phyloP scores from a whole-genome alignment of 2,797 vertebrate species.

The Muscicapa comitata region DNA sequence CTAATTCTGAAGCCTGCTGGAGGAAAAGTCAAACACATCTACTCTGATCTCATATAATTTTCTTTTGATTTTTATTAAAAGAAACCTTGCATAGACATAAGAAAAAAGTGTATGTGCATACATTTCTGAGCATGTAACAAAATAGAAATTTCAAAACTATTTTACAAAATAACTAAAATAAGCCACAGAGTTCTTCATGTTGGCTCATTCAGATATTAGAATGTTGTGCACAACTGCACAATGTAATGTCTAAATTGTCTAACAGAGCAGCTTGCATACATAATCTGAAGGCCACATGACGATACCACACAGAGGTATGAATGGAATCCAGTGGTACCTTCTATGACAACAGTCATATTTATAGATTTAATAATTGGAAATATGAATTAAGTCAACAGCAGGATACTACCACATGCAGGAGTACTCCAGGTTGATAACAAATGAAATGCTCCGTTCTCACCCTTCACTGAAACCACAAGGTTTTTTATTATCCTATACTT shows the following conservation, averaged over 20 bases:
- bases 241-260: background rate
- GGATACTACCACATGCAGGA: background rate
- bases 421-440: background rate
- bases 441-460: background rate
- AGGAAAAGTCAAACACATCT: background rate
- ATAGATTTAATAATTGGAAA: background rate
- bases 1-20: background rate
- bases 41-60: background rate
- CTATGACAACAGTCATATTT: background rate
- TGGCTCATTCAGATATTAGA: background rate
- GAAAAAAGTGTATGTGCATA: accelerated
- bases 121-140: background rate
- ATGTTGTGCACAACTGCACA: background rate
- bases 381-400: background rate
- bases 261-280: background rate
- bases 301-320: background rate
- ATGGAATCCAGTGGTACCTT: background rate
- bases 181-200: background rate
- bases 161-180: background rate
- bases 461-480: background rate
- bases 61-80: background rate
- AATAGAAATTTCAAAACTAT: background rate
- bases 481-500: background rate
- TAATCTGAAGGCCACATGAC: background rate
- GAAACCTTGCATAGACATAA: background rate